phyloP scores from a whole-genome alignment of 2,888 invertebrate genomes.

The Drosophila setosimentum region DNA sequence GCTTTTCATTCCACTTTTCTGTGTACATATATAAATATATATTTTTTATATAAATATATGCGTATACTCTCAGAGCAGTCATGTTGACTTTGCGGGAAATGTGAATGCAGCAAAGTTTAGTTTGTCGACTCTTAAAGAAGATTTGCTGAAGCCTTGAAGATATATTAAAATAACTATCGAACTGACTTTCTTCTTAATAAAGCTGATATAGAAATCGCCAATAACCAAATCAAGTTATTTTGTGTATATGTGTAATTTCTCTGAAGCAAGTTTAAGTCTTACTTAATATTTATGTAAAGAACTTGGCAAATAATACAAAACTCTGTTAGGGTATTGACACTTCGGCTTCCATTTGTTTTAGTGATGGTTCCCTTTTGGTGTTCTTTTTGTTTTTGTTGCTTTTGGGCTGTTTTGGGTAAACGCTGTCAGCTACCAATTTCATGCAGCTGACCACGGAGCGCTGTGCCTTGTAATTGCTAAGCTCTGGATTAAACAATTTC shows the following conservation, averaged over 20 bases:
- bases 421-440: slow-evolving; percentile 70
- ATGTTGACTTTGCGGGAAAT: background rate
- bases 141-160: background rate
- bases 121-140: background rate
- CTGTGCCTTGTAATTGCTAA: slow-evolving; percentile 73
- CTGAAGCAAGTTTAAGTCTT: background rate
- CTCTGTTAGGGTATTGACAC: slow-evolving; percentile 19
- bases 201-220: background rate
- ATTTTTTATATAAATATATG: slow-evolving; percentile 26
- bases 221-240: no score
- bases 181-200: background rate
- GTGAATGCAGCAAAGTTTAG: background rate
- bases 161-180: background rate
- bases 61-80: slow-evolving; percentile 1
- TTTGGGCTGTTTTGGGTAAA: slow-evolving; percentile 25
- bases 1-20: slow-evolving; percentile 58
- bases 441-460: slow-evolving; percentile 77
- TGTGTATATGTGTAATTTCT: no score
- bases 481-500: slow-evolving; percentile 77
- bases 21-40: slow-evolving; percentile 25
- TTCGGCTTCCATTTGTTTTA: background rate
- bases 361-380: background rate
- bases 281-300: background rate
- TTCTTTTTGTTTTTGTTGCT: slow-evolving; percentile 9
- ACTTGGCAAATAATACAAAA: background rate